Evolutionary conservation across 2,113 vertebrate species (phyloP), one percentile per base, ranked within the genome.

Genomic region (Nannospalax galili): DNA sequence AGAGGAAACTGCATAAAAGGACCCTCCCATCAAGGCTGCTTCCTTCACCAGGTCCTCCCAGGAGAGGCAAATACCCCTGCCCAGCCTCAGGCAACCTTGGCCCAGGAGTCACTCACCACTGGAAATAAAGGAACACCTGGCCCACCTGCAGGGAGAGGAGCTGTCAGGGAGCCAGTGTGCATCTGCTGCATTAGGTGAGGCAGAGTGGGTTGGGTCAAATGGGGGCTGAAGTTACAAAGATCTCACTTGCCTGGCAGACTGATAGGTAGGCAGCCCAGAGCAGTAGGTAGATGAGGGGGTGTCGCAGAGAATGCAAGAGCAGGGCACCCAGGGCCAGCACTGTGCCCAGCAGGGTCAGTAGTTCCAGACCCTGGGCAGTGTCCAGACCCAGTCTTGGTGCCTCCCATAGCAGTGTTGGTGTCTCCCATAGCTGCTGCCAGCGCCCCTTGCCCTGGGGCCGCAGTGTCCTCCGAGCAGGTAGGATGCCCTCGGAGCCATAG

Each of bases 101-200:
- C 32, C 84, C 72, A 17, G 14, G 1, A 8, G 32, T 9, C 70
- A 99, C 99, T 99, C 98, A 99, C 99, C 99, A 99, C 97, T 99
- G 99, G 98, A 99, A 99, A 97, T 99, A 99, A 65, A 99, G 99
- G 94, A 99, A 99, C 28, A 99, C 99, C 94, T 99, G 99, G 12
- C 99, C 99, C 96, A 99, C 99, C 99, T 99, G 98, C 70, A 96
- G 93, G 73, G 81, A 95, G 28, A 96, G 24, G 30, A 12, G 75
- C 1, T 10, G 86, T 96, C 88, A 97, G 94, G 81, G 87, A 58
- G 86, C 22, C 17, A 2, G 15, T 0, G 69, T 22, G 16, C 16
- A 77, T 77, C 56, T 84, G 42, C 2, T 1, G 26, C 17, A 7
- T 74, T 15, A 15, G 74, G 7, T 1, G 28, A 45, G 82, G 75